Base-by-base conservation (phyloP, 2,797 vertebrate genomes). In the Ctenopoma multispine region DNA sequence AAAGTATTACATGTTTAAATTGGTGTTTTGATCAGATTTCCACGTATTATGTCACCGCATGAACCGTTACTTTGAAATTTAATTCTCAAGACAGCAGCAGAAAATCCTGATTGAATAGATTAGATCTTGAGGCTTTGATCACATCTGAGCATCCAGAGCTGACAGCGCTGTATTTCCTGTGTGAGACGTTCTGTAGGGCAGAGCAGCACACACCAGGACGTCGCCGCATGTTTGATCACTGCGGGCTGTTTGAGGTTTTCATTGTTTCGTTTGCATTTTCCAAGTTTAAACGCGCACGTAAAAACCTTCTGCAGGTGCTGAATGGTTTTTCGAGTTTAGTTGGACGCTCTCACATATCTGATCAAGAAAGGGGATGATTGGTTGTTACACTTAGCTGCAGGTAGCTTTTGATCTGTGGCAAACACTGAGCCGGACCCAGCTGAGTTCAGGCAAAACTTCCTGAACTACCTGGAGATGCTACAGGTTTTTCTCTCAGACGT, bases 321-420 rank as follows among this genome's bases (percentile, higher is more conserved):
- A 57, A 62, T 5, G 6, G 46, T 61, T 71, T 4, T n/a, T n/a
- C n/a, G 1, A n/a, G 5, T 69, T 66, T 59, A 34, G 57, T 63
- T 10, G 21, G 20, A 17, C 46, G n/a, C 0, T 4, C 11, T 27
- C 47, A 6, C 34, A 62, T 48, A 51, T 56, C 50, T 65, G 72
- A 81, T 74, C 58, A 69, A 21, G 24, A 3, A 1, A 67, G 31
- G 70, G 9, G 40, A 2, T 65, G 77, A 84, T 70, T 77, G 69
- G 67, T 51, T 77, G 67, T 64, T 61, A 63, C 79, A 46, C 31
- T 49, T 11, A 15, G 56, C 67, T 31, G 38, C 49, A 38, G 56
- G 11, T 47, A 58, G 36, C 60, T 79, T 38, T 84, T 85, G 79
- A 87, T 87, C 65, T 24, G 31, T 14, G 24, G 67, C 63, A 82